Base-by-base conservation (phyloP, 2,113 vertebrate genomes). In the Lota lota region DNA sequence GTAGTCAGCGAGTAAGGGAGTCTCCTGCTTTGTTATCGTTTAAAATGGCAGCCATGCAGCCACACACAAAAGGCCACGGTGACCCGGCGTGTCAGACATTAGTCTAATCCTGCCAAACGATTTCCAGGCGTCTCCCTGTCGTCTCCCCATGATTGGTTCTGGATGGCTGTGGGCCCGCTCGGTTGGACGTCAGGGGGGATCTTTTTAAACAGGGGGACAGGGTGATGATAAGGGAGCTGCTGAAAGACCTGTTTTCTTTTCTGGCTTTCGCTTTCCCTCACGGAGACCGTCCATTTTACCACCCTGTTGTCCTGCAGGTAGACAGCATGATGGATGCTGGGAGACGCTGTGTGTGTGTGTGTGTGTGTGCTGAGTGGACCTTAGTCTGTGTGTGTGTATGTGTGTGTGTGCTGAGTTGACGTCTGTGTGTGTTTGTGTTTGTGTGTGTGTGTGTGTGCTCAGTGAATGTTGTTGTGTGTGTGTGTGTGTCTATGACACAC, bases 271-370 rank as follows among this genome's bases (percentile, higher is more conserved):
- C 22, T 61, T 21, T 61, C 20, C 22, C 21, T 61, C 24, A 24
- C 24, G 24, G 24, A 24, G 24, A 24, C 24, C 24, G 24, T 24
- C 24, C 24, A 24, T 24, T 4, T 14, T 63, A 7, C 22, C 28
- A 78, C 51, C 17, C 75, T 67, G 74, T 84, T 83, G 79, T 87
- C 78, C 77, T 66, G 73, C 78, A 83, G 78, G 79, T 80, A 74
- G 78, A 83, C 76, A 77, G 63, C 54, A 57, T 88, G 84, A 88
- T 82, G 77, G 85, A 87, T 90, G 79, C 67, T 81, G 2, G 24
- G 36, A 10, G 36, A 6, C 36, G 1, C 36, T 40, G 2, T 40
- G 36, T 40, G 36, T 40, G 36, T 40, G 36, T 40, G 36, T 40
- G 36, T 40, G 36, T 40, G 36, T 40, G 36, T 6, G 28, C 3